Conservation (phyloP, 1,140 invertebrate genomes). For the Aphidius gifuensis region DNA sequence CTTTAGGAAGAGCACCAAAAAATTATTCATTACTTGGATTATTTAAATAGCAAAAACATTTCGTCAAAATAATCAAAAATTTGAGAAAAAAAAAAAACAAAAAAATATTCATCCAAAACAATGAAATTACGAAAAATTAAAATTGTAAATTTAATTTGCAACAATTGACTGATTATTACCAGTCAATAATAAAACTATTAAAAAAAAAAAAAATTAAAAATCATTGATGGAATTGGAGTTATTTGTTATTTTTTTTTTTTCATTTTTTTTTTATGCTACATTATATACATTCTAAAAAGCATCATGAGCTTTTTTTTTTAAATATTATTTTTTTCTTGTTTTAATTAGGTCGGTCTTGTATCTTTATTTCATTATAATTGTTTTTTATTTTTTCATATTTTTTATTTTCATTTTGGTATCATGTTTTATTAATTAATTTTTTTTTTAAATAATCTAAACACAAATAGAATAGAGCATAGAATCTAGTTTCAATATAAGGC, state of each 20-base stretch:
- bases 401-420: constrained; percentile 2
- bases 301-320: constrained; percentile 26
- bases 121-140: not conserved
- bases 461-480: no score
- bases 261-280: constrained; percentile 43
- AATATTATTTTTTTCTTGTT: constrained; percentile 12
- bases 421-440: constrained; percentile 27
- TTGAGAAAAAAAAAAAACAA: no score
- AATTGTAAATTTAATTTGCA: not conserved
- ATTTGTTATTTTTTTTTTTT: constrained; percentile 5
- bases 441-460: constrained; percentile 18
- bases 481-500: constrained; percentile 12
- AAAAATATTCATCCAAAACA: not conserved
- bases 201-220: constrained; percentile 17
- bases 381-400: constrained; percentile 26
- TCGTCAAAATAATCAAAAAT: no score
- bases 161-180: constrained; percentile 5
- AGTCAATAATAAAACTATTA: constrained; percentile 15
- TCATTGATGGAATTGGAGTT: constrained; percentile 17
- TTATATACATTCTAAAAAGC: constrained; percentile 48
- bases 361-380: constrained; percentile 25
- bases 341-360: constrained; percentile 29
- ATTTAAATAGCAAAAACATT: no score
- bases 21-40: no score
- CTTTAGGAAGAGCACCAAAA: no score